phyloP scores from a whole-genome alignment of 35 echinoderm and acorn worm genomes.

The Chiridota heheva region DNA sequence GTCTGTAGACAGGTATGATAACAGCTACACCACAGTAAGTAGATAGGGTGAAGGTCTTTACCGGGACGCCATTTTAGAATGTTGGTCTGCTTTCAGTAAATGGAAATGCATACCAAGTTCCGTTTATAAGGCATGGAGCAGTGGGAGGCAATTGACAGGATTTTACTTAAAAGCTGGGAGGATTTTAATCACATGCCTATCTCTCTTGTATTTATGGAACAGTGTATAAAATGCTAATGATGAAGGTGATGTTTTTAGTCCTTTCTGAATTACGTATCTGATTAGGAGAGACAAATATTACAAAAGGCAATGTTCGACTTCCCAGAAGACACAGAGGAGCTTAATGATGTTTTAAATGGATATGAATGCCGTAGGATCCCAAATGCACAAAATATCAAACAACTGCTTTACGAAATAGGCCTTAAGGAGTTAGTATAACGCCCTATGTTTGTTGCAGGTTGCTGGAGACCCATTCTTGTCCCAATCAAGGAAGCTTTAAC shows the following conservation, averaged over 20 bases:
- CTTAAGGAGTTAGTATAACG: slow-evolving; percentile 36
- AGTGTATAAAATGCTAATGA: not conserved
- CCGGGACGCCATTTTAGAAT: slow-evolving; percentile 17
- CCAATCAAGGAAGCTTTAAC: slow-evolving; percentile 9
- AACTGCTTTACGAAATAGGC: slow-evolving; percentile 9
- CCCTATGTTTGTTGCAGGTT: slow-evolving; percentile 33
- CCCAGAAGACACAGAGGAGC: slow-evolving; percentile 24
- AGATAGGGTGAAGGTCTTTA: slow-evolving; percentile 18
- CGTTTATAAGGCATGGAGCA: slow-evolving; percentile 8
- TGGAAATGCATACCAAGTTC: slow-evolving; percentile 14
- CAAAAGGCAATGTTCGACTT: slow-evolving; percentile 9
- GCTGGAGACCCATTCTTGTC: not conserved
- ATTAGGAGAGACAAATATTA: slow-evolving; percentile 16
- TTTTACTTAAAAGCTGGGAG: slow-evolving; percentile 33
- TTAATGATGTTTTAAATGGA: slow-evolving; percentile 25
- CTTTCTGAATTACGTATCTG: slow-evolving; percentile 26
- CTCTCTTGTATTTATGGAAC: slow-evolving; percentile 36
- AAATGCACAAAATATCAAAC: not conserved
- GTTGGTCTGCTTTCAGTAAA: slow-evolving; percentile 16
- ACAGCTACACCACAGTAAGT: too few relatives aligned
- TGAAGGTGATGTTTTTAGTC: not conserved
- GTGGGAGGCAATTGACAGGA: slow-evolving; percentile 44
- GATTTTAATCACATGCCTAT: slow-evolving; percentile 35
- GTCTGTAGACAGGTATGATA: too few relatives aligned
- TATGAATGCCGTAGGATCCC: slow-evolving; percentile 28